phyloP scores from a whole-genome alignment of 2,113 vertebrate genomes.

The Marmota monax region DNA sequence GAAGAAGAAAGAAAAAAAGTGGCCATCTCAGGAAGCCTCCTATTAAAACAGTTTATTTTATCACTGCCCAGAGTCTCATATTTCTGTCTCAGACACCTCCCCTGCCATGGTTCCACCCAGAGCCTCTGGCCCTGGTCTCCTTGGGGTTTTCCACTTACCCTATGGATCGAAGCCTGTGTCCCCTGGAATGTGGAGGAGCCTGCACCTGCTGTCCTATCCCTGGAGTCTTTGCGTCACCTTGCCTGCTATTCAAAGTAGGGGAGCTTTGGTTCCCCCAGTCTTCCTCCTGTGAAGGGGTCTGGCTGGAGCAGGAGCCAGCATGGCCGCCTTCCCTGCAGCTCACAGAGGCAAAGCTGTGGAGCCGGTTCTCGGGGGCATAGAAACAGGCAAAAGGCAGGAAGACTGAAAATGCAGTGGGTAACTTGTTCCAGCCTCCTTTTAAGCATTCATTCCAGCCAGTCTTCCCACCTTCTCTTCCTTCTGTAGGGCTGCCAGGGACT shows the following conservation, averaged over 20 bases:
- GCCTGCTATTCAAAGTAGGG: neutral
- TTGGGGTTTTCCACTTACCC: neutral
- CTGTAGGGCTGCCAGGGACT: neutral
- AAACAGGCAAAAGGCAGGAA: slow-evolving; percentile 7
- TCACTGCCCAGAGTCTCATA: slow-evolving; percentile 52
- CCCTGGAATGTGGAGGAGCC: neutral
- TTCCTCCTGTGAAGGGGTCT: neutral
- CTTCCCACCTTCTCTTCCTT: neutral
- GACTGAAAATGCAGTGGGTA: neutral
- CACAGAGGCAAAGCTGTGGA: neutral
- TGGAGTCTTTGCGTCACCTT: neutral
- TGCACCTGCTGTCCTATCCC: neutral
- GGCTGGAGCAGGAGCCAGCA: neutral
- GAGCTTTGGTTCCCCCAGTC: neutral
- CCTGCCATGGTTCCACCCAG: neutral
- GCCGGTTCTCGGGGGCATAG: neutral
- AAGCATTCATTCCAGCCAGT: neutral
- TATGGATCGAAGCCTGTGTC: neutral
- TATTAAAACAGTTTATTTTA: slow-evolving; percentile 83
- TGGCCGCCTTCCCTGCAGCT: neutral
- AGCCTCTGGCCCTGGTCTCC: neutral
- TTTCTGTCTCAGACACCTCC: slow-evolving; percentile 49
- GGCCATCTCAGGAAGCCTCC: slow-evolving; percentile 63
- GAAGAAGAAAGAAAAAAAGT: neutral
- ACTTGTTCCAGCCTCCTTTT: neutral